Conservation (phyloP, 2,113 vertebrate genomes). For the Gobius niger region DNA sequence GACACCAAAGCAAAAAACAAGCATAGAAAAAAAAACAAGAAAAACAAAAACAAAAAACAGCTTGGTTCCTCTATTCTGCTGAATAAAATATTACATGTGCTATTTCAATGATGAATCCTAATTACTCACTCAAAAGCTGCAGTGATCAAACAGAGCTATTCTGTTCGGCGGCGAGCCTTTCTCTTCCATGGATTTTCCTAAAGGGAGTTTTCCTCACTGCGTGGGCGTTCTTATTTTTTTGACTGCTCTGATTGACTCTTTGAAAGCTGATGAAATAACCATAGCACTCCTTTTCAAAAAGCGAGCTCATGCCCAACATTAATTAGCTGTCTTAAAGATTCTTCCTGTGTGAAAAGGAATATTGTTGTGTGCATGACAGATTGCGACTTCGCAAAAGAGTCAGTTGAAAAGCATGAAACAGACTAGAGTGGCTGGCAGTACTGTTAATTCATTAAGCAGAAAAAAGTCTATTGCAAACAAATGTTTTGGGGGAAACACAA, state of each 20-base stretch:
- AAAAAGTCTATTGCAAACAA: too few species aligned
- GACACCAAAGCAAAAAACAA: slow-evolving; percentile 14
- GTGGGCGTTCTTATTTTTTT: slow-evolving; percentile 31
- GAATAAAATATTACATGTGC: slow-evolving; percentile 39
- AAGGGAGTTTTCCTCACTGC: slow-evolving; percentile 21
- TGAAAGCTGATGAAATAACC: slow-evolving; percentile 56
- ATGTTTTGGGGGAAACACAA: too few species aligned
- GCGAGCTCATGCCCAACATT: slow-evolving; percentile 8
- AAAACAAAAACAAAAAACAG: slow-evolving; percentile 1
- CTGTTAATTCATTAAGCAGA: too few species aligned
- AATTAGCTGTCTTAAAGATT: slow-evolving; percentile 34
- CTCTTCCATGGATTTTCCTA: slow-evolving; percentile 37
- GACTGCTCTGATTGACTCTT: slow-evolving; percentile 36
- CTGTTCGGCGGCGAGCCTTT: slow-evolving; percentile 22
- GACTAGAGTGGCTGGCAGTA: slow-evolving; percentile 8
- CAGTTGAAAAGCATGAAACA: slow-evolving; percentile 10
- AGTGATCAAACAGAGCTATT: slow-evolving; percentile 40
- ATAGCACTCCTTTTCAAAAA: slow-evolving; percentile 18
- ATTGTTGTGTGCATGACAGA: slow-evolving; percentile 22
- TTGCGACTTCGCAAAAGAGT: slow-evolving; percentile 26
- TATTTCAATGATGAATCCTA: slow-evolving; percentile 45
- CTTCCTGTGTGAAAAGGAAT: slow-evolving; percentile 19
- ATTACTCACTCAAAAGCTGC: slow-evolving; percentile 41
- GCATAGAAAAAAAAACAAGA: background rate
- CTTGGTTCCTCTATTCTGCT: slow-evolving; percentile 6